Base-by-base conservation (phyloP, 2,888 invertebrate species). In the Nysson spinosus region DNA sequence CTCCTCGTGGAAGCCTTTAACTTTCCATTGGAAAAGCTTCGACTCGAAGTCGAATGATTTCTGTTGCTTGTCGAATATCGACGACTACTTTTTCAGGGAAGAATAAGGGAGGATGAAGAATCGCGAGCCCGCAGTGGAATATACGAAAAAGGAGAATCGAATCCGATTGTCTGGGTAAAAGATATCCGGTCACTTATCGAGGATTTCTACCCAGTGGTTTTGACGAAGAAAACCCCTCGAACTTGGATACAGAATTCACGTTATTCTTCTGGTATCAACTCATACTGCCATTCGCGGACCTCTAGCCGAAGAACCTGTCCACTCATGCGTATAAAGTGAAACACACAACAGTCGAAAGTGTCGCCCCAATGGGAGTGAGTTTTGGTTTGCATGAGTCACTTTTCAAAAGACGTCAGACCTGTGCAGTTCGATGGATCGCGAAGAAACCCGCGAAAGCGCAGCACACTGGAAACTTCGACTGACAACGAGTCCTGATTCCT, bases 261-360 rank as follows among this genome's bases (percentile, higher is more conserved):
- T 46, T 63, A 57, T 63, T 24, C 37, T 30, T 9, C 43, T 26
- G 58, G 24, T 42, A 66, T 64, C 63, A 56, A 56, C 35, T 17
- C 16, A 24, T 32, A n/a, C 7, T 12, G 17, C 16, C 16, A 11
- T 12, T 19, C 16, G 3, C 14, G 12, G 46, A 46, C 40, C 34
- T 5, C 28, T 22, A 17, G n/a, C 26, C 44, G 43, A 56, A 42
- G 56, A 64, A 42, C 20, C 47, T 26, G 44, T 39, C 40, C 69
- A 51, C 26, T 66, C 61, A 65, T 69, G 67, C 70, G 72, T 68
- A 44, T 63, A 54, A 58, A 74, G 62, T 61, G 73, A 70, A 67
- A 62, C 40, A 66, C 49, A 61, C 51, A 14, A 34, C 46, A 32
- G 34, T 52, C 52, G 71, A 55, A 69, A 70, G 58, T 56, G 34